phyloP scores from a whole-genome alignment of 1,140 invertebrate species.

The Copidosoma floridanum region DNA sequence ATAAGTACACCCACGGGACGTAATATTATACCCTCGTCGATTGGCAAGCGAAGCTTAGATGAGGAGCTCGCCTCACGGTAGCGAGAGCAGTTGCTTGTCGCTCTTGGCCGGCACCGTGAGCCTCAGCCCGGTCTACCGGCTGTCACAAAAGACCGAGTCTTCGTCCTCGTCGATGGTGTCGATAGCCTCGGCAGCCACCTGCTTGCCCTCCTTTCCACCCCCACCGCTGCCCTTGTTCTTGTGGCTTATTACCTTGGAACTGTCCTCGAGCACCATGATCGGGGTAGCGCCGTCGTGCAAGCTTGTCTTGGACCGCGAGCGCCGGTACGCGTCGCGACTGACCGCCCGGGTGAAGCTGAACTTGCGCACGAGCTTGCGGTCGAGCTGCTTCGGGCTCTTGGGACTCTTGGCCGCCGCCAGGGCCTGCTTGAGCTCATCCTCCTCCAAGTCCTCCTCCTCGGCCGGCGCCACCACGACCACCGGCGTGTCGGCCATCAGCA shows the following conservation, averaged over 20 bases:
- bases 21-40: too few relatives aligned
- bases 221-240: too few relatives aligned
- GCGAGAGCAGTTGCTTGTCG: constrained; percentile 38
- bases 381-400: constrained; percentile 58
- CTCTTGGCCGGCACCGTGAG: too few relatives aligned
- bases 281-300: constrained; percentile 68
- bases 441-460: constrained; percentile 41
- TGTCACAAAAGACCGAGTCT: constrained; percentile 45
- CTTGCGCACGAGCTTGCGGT: constrained; percentile 60
- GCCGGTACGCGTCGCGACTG: constrained; percentile 63
- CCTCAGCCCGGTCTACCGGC: constrained; percentile 48
- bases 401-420: constrained; percentile 48
- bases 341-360: constrained; percentile 69
- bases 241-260: constrained; percentile 50
- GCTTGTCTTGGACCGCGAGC: constrained; percentile 61
- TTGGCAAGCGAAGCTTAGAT: too few relatives aligned
- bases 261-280: constrained; percentile 61
- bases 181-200: too few relatives aligned
- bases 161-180: constrained; percentile 52
- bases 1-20: too few relatives aligned
- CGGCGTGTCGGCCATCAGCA: constrained; percentile 33
- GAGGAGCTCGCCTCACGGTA: constrained; percentile 40
- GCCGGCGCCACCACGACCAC: background rate
- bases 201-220: too few relatives aligned
- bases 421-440: too few relatives aligned